Evolutionary conservation across 1,140 invertebrate species (phyloP).

Genomic region (Lordiphosa mommai): DNA sequence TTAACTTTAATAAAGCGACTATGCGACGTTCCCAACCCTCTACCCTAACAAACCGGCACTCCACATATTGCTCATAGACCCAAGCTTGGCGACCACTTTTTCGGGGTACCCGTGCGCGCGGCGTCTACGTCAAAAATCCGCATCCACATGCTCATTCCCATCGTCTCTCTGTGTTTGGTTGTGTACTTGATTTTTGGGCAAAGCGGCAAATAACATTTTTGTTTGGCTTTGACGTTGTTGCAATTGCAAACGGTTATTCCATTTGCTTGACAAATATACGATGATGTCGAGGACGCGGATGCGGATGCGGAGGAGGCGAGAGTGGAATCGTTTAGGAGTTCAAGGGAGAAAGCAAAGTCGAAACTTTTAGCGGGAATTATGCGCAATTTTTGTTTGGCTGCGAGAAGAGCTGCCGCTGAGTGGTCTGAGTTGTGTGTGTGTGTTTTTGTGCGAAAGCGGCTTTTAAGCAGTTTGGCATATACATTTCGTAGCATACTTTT

Average conservation of each 20-base stretch:
- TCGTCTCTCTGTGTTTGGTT: conserved; percentile 29
- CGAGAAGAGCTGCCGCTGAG: conserved; percentile 34
- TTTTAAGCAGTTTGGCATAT: conserved; percentile 46
- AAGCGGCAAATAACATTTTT: conserved; percentile 77
- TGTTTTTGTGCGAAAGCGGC: conserved; percentile 33
- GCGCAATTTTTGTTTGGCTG: conserved; percentile 67
- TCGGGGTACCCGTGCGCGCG: not conserved
- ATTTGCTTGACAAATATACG: conserved; percentile 77
- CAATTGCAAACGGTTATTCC: conserved; percentile 74
- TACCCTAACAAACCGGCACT: not conserved
- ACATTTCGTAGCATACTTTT: conserved; percentile 39
- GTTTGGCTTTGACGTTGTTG: conserved; percentile 76
- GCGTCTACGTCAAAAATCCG: conserved; percentile 22
- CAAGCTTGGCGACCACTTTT: conserved; percentile 1
- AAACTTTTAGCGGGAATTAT: conserved; percentile 71
- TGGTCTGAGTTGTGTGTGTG: conserved; percentile 47
- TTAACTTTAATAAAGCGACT: conserved; percentile 77
- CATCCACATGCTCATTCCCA: conserved; percentile 13
- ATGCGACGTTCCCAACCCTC: conserved; percentile 15
- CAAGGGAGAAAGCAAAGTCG: conserved; percentile 14
- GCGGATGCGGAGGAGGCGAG: conserved; percentile 8
- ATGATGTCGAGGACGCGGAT: conserved; percentile 18
- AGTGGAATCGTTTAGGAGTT: conserved; percentile 44
- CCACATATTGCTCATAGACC: conserved; percentile 1
- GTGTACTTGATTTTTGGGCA: conserved; percentile 77